phyloP scores from a whole-genome alignment of 2,113 vertebrate genomes.

The Phaethon lepturus region DNA sequence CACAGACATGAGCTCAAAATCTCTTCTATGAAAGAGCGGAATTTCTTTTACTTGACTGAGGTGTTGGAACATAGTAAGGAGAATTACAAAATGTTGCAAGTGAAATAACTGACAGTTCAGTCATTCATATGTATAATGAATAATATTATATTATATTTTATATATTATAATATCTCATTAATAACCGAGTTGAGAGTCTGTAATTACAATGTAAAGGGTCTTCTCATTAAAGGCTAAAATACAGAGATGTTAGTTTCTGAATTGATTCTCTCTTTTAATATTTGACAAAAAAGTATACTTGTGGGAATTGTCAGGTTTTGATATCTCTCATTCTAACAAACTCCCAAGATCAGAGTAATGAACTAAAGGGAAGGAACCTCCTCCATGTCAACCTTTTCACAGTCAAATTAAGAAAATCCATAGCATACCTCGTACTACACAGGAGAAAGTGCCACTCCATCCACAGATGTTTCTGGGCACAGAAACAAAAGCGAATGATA shows the following conservation, averaged over 20 bases:
- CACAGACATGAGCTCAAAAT: neutral
- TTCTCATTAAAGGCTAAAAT: neutral
- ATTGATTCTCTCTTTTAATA: neutral
- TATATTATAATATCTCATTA: neutral
- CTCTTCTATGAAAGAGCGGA: neutral
- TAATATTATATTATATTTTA: too few species aligned
- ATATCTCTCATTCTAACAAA: neutral
- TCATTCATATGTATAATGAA: neutral
- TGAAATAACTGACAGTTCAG: neutral
- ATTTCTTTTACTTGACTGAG: neutral
- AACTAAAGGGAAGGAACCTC: neutral
- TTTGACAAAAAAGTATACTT: neutral
- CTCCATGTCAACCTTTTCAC: neutral
- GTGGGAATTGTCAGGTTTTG: neutral
- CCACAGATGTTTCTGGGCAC: neutral
- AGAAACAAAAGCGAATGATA: neutral
- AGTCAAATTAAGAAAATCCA: neutral
- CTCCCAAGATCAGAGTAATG: neutral
- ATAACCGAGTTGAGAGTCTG: neutral
- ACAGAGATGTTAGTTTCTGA: neutral
- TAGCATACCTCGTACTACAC: neutral
- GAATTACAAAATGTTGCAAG: neutral
- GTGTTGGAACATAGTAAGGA: neutral
- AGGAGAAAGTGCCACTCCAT: neutral
- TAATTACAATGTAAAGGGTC: neutral